Conservation (phyloP, 2,113 vertebrate species). For the Carlito syrichta region DNA sequence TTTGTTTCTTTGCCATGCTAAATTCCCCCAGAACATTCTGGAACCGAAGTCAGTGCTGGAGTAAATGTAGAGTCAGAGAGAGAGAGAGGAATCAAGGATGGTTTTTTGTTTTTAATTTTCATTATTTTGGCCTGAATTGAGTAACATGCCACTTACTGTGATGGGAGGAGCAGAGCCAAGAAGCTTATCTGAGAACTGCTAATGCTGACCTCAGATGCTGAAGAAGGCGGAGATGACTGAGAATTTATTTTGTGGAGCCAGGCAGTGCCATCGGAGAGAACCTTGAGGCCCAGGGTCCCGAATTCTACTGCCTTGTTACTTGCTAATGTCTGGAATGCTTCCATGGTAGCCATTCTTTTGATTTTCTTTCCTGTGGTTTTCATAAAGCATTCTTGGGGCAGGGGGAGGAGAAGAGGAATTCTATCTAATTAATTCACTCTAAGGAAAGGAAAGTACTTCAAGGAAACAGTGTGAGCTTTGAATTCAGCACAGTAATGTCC, state of each 20-base stretch:
- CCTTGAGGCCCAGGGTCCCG: not conserved
- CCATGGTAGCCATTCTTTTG: not conserved
- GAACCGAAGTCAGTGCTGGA: not conserved
- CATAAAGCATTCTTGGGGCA: not conserved
- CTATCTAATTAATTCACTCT: not conserved
- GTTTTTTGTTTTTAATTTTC: not conserved
- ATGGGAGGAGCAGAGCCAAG: not conserved
- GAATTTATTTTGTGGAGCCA: not conserved
- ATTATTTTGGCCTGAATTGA: not conserved
- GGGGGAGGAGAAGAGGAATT: not conserved
- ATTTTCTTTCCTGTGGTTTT: not conserved
- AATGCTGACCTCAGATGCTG: not conserved
- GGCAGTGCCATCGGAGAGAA: not conserved
- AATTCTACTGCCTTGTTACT: not conserved
- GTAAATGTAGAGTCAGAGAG: not conserved
- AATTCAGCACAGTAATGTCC: not conserved
- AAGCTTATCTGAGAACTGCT: not conserved
- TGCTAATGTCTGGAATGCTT: not conserved
- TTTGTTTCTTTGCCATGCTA: not conserved
- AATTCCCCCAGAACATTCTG: not conserved
- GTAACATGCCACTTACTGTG: not conserved
- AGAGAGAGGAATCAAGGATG: not conserved
- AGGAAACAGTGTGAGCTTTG: not conserved
- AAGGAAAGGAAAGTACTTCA: not conserved
- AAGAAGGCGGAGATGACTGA: not conserved